These are phyloP conservation scores for Aphidius gifuensis DNA, from an alignment of 1,140 invertebrate species.

Conservation along the genomic window DNA sequence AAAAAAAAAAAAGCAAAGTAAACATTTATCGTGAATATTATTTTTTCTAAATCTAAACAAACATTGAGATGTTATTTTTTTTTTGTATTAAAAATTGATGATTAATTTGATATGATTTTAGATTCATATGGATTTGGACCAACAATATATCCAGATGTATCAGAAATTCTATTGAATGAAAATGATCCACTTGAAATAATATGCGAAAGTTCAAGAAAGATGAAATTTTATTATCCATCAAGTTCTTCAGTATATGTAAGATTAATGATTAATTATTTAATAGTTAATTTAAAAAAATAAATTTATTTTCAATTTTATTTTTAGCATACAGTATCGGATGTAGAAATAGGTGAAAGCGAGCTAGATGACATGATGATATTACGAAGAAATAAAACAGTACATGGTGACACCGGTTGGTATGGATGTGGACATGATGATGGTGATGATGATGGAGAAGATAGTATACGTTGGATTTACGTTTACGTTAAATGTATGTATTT, in stretches of 20 bases:
- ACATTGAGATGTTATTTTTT: too few relatives aligned
- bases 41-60: too few relatives aligned
- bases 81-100: too few relatives aligned
- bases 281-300: slow-evolving; percentile 10
- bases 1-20: too few relatives aligned
- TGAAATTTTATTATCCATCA: slow-evolving; percentile 33
- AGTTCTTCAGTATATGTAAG: background rate
- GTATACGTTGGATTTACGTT: slow-evolving; percentile 59
- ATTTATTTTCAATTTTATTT: slow-evolving; percentile 25
- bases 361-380: slow-evolving; percentile 22
- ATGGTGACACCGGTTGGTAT: slow-evolving; percentile 61
- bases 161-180: slow-evolving; percentile 36
- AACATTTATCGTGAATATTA: too few relatives aligned
- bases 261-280: background rate
- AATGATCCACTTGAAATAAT: slow-evolving; percentile 31
- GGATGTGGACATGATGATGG: slow-evolving; percentile 55
- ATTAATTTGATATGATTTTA: slow-evolving; percentile 5
- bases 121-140: slow-evolving; percentile 25
- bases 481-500: slow-evolving; percentile 63
- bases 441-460: slow-evolving; percentile 37
- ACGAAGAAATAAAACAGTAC: slow-evolving; percentile 27
- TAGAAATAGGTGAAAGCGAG: background rate
- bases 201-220: slow-evolving; percentile 26
- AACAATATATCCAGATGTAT: slow-evolving; percentile 14
- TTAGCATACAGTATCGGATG: background rate